Evolutionary conservation across 2,888 invertebrate species (phyloP), one percentile per base, ranked within the genome.

Genomic region (Calliscelio sp.): DNA sequence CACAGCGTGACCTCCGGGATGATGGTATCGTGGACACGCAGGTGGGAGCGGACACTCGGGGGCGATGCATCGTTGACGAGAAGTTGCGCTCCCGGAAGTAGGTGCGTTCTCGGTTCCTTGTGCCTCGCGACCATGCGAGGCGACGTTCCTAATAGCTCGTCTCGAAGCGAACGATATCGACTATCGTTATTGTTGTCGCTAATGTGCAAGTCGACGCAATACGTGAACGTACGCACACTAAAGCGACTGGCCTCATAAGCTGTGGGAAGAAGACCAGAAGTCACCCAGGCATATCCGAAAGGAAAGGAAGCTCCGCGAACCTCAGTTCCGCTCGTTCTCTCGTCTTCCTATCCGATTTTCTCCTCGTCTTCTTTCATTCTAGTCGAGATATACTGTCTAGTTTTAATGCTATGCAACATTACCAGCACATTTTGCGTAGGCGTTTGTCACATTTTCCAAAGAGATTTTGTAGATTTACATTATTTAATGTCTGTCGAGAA

Each of bases 271-370:
- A 92, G 91, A 92, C 91, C 90, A 88, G 88, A 24, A 82, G 61
- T 53, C 85, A 86, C 83, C 85, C 81, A 86, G 84, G 86, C 86
- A 86, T 86, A 82, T 86, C 86, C 86, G 84, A 93, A 93, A 92
- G 92, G 91, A 93, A 93, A 92, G 92, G 92, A 92, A 92, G 92
- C 91, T 91, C 92, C 90, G 90, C 92, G 91, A 92, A 93, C 90
- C 93, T 90, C 91, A 93, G 93, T 93, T 93, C 93, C 93, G 93
- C 92, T 92, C 90, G 90, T 91, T 91, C 92, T 91, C 91, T 89
- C 90, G 89, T 90, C 91, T 92, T 92, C 90, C 90, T 91, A 89
- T 86, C 85, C 84, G 59, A 79, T 83, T 81, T 81, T 83, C 78
- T 68, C 63, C 41, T 73, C 71, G 77, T 70, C 68, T 70, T 68